Percentiles rank a stretch among this genome's conserved stretches.
Conservation (phyloP, 2,797 vertebrate species). For the Borostomias antarcticus region DNA sequence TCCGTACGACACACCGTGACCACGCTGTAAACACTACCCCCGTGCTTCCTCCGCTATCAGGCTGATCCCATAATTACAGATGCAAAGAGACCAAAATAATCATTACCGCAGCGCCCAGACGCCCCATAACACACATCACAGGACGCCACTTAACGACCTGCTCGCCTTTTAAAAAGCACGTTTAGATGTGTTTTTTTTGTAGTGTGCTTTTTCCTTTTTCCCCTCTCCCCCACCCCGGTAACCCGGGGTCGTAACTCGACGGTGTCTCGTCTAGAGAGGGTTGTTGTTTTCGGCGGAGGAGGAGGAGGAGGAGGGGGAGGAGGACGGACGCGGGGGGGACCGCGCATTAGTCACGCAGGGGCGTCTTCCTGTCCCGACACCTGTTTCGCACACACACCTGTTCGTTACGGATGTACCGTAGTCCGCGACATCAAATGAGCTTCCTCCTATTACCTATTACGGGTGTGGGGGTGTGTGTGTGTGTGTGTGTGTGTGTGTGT, state of each 20-base stretch:
- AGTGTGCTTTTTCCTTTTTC: slow-evolving; percentile 56
- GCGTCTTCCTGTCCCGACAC: slow-evolving; percentile 72
- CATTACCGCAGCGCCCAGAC: slow-evolving; percentile 57
- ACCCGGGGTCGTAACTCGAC: no score
- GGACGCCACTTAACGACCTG: slow-evolving; percentile 49
- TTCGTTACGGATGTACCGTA: slow-evolving; percentile 49
- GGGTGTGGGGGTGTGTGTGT: no score
- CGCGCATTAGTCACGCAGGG: slow-evolving; percentile 55
- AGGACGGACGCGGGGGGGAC: slow-evolving; percentile 51
- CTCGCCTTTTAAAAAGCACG: slow-evolving; percentile 61
- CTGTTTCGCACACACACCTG: slow-evolving; percentile 74
- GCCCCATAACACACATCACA: slow-evolving; percentile 65
- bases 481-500: no score
- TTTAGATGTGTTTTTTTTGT: slow-evolving; percentile 66
- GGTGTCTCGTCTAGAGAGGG: no score
- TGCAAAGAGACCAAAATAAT: slow-evolving; percentile 67
- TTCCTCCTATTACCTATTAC: no score
- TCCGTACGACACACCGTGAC: slow-evolving; percentile 37
- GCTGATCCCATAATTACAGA: slow-evolving; percentile 66
- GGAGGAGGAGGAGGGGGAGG: no score
- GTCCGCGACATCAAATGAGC: slow-evolving; percentile 46
- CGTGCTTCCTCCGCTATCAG: slow-evolving; percentile 57
- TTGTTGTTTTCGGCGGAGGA: no score
- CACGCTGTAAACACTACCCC: slow-evolving; percentile 42
- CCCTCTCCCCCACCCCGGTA: no score